Conservation (phyloP, 1,140 invertebrate genomes). For the Penaeus vannamei region DNA sequence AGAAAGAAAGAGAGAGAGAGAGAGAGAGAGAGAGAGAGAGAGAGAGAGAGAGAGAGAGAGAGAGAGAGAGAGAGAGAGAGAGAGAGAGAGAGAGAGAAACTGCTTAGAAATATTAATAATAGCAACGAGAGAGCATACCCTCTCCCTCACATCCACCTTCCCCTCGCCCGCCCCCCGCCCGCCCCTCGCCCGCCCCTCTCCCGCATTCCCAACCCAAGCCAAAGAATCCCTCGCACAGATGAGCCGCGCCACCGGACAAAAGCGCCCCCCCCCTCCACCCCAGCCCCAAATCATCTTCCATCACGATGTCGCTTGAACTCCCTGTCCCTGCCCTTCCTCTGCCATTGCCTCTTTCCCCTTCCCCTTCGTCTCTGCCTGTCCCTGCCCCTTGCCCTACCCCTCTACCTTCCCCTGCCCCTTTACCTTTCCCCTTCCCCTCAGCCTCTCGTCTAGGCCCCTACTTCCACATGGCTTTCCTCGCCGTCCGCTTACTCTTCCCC, state of each 20-base stretch:
- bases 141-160: too few relatives aligned
- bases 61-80: slow-evolving; percentile 42
- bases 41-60: slow-evolving; percentile 44
- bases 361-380: too few relatives aligned
- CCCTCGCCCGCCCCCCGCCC: too few relatives aligned
- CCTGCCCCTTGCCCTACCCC: background rate
- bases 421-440: too few relatives aligned
- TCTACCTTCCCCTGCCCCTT: background rate
- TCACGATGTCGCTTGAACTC: slow-evolving; percentile 16
- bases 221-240: background rate
- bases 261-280: background rate
- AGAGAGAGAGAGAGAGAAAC: slow-evolving; percentile 3
- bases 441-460: background rate
- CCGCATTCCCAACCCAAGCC: too few relatives aligned
- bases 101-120: too few relatives aligned
- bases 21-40: slow-evolving; percentile 35
- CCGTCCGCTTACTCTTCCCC: too few relatives aligned
- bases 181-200: too few relatives aligned
- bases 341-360: background rate
- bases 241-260: background rate
- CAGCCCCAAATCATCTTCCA: slow-evolving; percentile 4
- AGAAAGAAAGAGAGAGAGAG: background rate
- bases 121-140: too few relatives aligned
- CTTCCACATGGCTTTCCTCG: too few relatives aligned
- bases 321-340: background rate